Conservation (phyloP, 1,140 invertebrate species). For the Ditylenchus dipsaci region DNA sequence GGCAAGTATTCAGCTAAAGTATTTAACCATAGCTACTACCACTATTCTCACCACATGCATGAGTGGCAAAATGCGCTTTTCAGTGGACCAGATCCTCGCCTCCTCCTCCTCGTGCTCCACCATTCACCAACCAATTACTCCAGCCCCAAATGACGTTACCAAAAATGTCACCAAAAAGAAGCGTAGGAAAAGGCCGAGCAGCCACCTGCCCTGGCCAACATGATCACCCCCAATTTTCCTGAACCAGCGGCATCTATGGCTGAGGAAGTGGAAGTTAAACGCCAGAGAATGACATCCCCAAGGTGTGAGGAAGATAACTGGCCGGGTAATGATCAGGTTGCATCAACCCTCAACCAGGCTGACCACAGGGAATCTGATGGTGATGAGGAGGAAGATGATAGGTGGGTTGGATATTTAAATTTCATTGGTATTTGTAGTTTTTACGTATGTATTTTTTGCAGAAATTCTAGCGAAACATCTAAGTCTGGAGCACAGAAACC, state of each 20-base stretch:
- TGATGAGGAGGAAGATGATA: neutral
- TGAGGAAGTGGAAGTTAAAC: neutral
- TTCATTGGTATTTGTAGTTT: neutral
- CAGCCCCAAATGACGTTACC: too few species aligned
- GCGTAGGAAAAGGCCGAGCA: too few species aligned
- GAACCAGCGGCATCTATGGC: neutral
- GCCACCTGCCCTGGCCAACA: too few species aligned
- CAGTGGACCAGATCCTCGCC: neutral
- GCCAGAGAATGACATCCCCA: neutral
- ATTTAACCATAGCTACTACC: too few species aligned
- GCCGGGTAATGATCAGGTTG: neutral
- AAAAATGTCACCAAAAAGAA: too few species aligned
- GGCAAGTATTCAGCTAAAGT: too few species aligned
- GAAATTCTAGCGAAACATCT: neutral
- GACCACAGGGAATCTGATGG: neutral
- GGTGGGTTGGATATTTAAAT: neutral
- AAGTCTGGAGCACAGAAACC: constrained; percentile 67
- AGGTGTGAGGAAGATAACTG: neutral
- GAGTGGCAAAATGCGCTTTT: neutral
- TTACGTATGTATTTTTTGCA: neutral
- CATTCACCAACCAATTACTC: too few species aligned
- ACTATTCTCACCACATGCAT: neutral
- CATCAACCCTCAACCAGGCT: neutral
- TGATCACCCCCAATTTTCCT: neutral
- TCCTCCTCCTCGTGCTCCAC: too few species aligned